These are phyloP conservation scores for Polymixis flavicincta DNA, from an alignment of 2,888 invertebrate genomes.

Conservation along the genomic window DNA sequence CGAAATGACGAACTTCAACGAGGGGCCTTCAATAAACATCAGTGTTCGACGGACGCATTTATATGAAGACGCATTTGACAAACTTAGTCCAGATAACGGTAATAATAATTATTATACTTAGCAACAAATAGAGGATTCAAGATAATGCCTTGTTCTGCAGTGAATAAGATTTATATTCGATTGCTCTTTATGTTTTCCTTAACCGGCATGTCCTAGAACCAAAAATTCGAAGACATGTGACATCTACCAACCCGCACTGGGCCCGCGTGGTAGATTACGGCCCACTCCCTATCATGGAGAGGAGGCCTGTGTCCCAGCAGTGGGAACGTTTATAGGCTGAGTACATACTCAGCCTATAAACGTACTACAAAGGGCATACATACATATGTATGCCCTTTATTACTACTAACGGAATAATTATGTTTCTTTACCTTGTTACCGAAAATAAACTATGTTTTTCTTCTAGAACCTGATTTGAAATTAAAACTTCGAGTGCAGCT, in stretches of 20 bases:
- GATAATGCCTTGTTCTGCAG: not conserved
- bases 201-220: too few species aligned
- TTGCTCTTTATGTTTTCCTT: too few species aligned
- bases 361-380: too few species aligned
- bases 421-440: not conserved
- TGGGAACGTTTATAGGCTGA: too few species aligned
- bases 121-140: not conserved
- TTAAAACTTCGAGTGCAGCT: constrained; percentile 96
- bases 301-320: too few species aligned
- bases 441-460: not conserved
- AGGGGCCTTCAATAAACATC: constrained; percentile 94
- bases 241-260: too few species aligned
- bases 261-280: too few species aligned
- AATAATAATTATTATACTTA: constrained; percentile 62
- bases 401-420: too few species aligned
- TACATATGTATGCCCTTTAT: too few species aligned
- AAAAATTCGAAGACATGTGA: too few species aligned
- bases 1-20: constrained; percentile 93
- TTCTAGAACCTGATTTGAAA: constrained; percentile 95
- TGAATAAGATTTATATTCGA: not conserved
- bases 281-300: too few species aligned
- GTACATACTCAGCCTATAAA: too few species aligned
- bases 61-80: constrained; percentile 99
- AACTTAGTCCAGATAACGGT: constrained; percentile 97
- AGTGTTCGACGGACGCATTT: constrained; percentile 96